A percentile compares a stretch with the other conserved stretches of the same genome.
phyloP scores from a whole-genome alignment of 2,113 vertebrate species.

The Willisornis vidua region DNA sequence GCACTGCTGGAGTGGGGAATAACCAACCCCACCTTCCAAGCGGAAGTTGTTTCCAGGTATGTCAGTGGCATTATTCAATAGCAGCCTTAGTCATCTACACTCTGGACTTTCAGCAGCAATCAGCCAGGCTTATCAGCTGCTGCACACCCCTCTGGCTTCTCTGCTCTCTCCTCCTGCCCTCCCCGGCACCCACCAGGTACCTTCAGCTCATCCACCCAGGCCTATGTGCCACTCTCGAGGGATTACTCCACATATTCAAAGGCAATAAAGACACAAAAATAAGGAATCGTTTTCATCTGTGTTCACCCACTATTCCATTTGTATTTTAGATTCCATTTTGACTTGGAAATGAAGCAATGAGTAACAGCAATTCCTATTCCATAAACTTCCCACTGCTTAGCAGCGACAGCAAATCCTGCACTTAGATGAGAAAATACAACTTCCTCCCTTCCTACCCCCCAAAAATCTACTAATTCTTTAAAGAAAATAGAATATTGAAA shows the following conservation, averaged over 20 bases:
- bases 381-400: neutral
- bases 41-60: neutral
- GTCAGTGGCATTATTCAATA: neutral
- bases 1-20: neutral
- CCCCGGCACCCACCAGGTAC: neutral
- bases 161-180: neutral
- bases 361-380: slow-evolving; percentile 35
- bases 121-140: neutral
- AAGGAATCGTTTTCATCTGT: neutral
- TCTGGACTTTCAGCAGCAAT: neutral
- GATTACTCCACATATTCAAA: neutral
- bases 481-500: neutral
- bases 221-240: neutral
- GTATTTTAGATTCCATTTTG: slow-evolving; percentile 24
- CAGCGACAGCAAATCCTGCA: neutral
- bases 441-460: neutral
- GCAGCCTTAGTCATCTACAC: neutral
- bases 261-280: neutral
- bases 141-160: neutral
- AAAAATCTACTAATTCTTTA: neutral
- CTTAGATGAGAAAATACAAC: slow-evolving; percentile 2
- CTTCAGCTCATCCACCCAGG: neutral
- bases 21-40: neutral
- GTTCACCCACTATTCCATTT: neutral
- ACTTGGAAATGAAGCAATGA: neutral